Evolutionary conservation across 2,797 vertebrate genomes (phyloP).

Genomic region (Myiotriccus ornatus): DNA sequence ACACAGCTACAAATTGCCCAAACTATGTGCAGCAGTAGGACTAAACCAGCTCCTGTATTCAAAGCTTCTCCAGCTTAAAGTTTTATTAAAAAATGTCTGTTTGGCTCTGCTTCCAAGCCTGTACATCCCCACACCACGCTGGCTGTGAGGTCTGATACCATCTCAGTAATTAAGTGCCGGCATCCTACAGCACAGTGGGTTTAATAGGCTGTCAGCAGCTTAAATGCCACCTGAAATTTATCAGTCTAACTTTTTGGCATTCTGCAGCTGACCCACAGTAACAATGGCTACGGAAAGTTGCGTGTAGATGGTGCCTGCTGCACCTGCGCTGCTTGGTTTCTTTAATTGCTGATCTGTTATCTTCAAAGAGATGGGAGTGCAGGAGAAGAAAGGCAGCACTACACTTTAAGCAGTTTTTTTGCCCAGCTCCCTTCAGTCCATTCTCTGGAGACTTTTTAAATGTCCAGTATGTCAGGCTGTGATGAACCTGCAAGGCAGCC

Average conservation of each 20-base stretch:
- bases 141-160: constrained; percentile 2
- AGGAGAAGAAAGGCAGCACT: neutral
- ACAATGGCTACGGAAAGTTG: neutral
- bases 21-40: neutral
- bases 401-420: neutral
- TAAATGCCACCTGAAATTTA: constrained; percentile 35
- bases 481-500: neutral
- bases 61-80: neutral
- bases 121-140: accelerated
- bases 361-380: neutral
- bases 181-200: neutral
- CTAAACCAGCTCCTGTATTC: neutral
- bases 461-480: neutral
- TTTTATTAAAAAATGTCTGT: neutral
- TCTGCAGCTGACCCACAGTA: neutral
- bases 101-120: neutral
- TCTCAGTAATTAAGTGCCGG: constrained; percentile 34
- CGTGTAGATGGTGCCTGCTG: neutral
- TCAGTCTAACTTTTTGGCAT: neutral
- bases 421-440: neutral
- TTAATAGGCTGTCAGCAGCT: constrained; percentile 49
- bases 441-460: neutral
- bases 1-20: neutral
- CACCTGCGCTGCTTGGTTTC: neutral
- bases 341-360: constrained; percentile 50